These are phyloP conservation scores for Sesia apiformis DNA, from an alignment of 2,888 invertebrate genomes.

Conservation along the genomic window DNA sequence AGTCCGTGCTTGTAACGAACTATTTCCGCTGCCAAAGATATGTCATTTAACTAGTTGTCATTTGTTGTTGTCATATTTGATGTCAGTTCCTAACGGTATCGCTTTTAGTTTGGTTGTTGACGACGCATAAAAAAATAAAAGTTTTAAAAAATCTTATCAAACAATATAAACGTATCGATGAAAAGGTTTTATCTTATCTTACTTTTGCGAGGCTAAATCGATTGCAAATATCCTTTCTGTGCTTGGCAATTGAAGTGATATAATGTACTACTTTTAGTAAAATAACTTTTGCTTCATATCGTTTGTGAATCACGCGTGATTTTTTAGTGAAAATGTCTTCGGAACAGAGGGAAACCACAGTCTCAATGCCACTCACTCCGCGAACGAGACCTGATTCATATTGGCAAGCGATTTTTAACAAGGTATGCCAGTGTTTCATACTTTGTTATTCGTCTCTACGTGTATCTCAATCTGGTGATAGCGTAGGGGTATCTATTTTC, in stretches of 20 bases:
- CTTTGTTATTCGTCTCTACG: too few species aligned
- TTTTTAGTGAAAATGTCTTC: constrained; percentile 49
- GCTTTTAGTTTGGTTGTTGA: too few species aligned
- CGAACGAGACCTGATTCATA: constrained; percentile 56
- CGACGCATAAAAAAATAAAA: too few species aligned
- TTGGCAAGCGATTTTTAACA: constrained; percentile 68
- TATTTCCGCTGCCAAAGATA: too few species aligned
- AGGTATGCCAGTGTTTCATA: constrained; percentile 32
- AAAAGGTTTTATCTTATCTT: constrained; percentile 40
- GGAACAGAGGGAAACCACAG: constrained; percentile 45
- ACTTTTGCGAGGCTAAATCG: constrained; percentile 24
- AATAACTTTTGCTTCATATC: constrained; percentile 1
- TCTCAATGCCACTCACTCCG: constrained; percentile 58
- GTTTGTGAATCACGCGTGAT: constrained; percentile 18
- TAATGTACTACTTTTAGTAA: constrained; percentile 26
- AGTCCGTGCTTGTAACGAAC: too few species aligned
- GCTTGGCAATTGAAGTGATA: constrained; percentile 15
- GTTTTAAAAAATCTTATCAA: constrained; percentile 16
- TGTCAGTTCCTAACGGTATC: too few species aligned
- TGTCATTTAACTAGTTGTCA: too few species aligned
- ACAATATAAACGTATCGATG: constrained; percentile 15
- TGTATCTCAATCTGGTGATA: too few species aligned
- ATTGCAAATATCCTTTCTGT: constrained; percentile 31
- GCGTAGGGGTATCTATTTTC: too few species aligned
- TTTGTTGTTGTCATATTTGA: too few species aligned